Evolutionary conservation across 1,140 invertebrate genomes (phyloP).

Genomic region (Proales similis): DNA sequence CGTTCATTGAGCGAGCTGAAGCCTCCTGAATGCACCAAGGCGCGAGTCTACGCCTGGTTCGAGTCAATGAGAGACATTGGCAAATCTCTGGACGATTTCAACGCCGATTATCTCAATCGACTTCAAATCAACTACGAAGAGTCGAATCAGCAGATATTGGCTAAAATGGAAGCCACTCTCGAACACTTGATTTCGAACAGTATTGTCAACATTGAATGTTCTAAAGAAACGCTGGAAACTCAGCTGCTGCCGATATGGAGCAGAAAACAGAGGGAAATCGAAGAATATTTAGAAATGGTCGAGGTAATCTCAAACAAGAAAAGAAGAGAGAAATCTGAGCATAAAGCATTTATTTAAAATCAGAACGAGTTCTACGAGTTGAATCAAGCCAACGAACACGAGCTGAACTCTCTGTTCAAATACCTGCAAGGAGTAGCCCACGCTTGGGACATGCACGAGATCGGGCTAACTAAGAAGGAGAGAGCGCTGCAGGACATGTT

Average conservation of each 20-base stretch:
- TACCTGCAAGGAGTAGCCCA: slow-evolving; percentile 50
- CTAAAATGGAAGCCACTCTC: slow-evolving; percentile 45
- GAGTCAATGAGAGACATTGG: slow-evolving; percentile 44
- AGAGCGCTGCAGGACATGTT: slow-evolving; percentile 50
- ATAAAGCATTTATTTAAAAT: not conserved
- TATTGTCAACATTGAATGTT: slow-evolving; percentile 27
- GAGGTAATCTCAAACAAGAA: slow-evolving; percentile 2
- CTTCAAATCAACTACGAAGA: slow-evolving; percentile 19
- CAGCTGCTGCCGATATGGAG: slow-evolving; percentile 31
- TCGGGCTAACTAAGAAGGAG: slow-evolving; percentile 48
- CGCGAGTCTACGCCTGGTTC: slow-evolving; percentile 48
- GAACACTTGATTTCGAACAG: slow-evolving; percentile 23
- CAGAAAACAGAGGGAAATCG: slow-evolving; percentile 32
- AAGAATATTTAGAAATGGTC: slow-evolving; percentile 29
- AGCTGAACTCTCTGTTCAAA: slow-evolving; percentile 48
- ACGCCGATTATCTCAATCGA: slow-evolving; percentile 1
- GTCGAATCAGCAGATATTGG: slow-evolving; percentile 41
- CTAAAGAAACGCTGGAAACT: slow-evolving; percentile 22
- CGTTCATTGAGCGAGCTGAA: slow-evolving; percentile 46
- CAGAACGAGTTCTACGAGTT: slow-evolving; percentile 47
- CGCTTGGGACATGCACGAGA: slow-evolving; percentile 52
- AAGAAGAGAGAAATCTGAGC: not conserved
- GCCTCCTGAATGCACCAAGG: slow-evolving; percentile 49
- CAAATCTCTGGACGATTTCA: slow-evolving; percentile 43
- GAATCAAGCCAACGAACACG: slow-evolving; percentile 41